A percentile compares a stretch with the other conserved stretches of the same genome.
These are phyloP conservation scores for Solen grandis DNA, from an alignment of 1,140 invertebrate genomes.

Conservation along the genomic window DNA sequence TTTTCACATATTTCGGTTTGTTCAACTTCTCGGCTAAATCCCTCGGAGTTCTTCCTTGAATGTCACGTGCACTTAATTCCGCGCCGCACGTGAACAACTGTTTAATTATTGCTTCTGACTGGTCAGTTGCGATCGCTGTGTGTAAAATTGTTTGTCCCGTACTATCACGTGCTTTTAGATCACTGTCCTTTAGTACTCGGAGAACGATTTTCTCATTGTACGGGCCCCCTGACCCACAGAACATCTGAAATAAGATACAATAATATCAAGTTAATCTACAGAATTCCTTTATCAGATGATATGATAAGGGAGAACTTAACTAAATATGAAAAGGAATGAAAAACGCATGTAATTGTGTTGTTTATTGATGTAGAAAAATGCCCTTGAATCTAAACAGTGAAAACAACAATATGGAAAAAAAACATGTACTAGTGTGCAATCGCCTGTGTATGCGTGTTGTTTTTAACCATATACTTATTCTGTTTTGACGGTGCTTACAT, in stretches of 20 bases:
- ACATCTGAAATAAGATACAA: constrained; percentile 57
- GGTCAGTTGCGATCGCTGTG: constrained; percentile 58
- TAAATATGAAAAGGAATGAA: no score
- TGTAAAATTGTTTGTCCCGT: constrained; percentile 69
- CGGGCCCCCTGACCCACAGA: constrained; percentile 61
- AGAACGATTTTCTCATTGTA: constrained; percentile 64
- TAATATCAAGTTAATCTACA: background rate
- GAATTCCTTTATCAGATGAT: no score
- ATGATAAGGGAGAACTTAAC: no score
- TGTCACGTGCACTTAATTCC: constrained; percentile 66
- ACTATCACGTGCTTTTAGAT: constrained; percentile 61
- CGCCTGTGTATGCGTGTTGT: no score
- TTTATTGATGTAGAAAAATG: no score
- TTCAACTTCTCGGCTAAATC: constrained; percentile 63
- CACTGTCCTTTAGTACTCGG: constrained; percentile 63
- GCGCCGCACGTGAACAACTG: constrained; percentile 60
- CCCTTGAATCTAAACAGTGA: no score
- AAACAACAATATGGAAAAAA: no score
- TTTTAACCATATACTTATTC: no score
- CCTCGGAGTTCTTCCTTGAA: constrained; percentile 61
- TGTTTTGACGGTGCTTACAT: no score
- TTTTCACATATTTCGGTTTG: constrained; percentile 53
- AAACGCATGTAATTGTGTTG: no score
- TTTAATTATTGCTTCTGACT: constrained; percentile 55
- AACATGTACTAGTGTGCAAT: no score